Base-by-base conservation (phyloP, 1,140 invertebrate species). In the Oncopeltus fasciatus region DNA sequence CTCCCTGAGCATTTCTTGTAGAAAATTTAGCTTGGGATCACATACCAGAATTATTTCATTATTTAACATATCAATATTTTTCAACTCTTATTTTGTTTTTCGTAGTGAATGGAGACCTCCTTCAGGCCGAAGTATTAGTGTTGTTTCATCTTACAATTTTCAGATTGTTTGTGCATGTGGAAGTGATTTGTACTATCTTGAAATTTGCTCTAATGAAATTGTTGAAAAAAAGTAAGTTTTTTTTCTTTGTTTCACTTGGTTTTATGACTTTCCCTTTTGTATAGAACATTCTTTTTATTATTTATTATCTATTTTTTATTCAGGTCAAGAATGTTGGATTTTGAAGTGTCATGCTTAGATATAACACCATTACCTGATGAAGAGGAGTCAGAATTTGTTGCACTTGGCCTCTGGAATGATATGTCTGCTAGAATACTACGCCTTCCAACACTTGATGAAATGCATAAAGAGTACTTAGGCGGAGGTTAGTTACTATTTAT, bases 321-420 rank as follows among this genome's bases (percentile, higher is more conserved):
- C 68, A 83, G 81, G 14, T 76, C 80, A 65, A 80, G 80, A 9
- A 84, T 80, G 26, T 80, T 96, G 74, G 86, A 93, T 38, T 84
- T 94, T 72, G 95, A 99, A 77, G 88, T 98, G 27, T 94, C 96
- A 21, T 99, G 96, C 75, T 70, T 99, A 27, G 95, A 99, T 75
- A 83, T 99, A 18, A 92, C 88, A 5, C 89, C 93, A 0, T 80
- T 82, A 64, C 70, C 72, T 66, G 69, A 73, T 21, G 67, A 67
- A 29, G 70, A 72, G 1, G 80, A 70, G 0, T 81, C 88, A 0
- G 82, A 85, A 38, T 76, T 96, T 14, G 86, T 92, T 38, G 92
- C 91, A 20, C 90, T 98, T 38, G 96, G 95, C 0, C 77, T 98
- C 20, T 99, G 96, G 96, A 96, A 92, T 11, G 94, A 98, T 69